Percentiles rank a stretch among this genome's conserved stretches.
These are phyloP conservation scores for Arge pagana DNA, from an alignment of 2,888 invertebrate genomes.

Conservation along the genomic window DNA sequence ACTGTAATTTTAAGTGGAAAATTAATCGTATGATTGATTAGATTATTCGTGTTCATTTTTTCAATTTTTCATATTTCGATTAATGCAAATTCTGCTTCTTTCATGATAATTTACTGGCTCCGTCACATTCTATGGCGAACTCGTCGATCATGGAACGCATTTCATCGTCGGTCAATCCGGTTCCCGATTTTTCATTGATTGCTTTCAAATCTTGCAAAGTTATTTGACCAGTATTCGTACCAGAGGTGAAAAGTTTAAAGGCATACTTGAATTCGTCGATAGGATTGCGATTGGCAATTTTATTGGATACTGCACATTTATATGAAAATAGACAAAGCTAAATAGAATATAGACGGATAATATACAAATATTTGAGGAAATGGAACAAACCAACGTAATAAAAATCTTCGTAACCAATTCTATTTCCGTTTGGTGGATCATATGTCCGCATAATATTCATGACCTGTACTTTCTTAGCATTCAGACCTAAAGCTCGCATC, in stretches of 20 bases:
- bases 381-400: constrained; percentile 39
- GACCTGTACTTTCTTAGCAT: constrained; percentile 39
- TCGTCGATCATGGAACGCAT: constrained; percentile 44
- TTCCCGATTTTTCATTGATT: constrained; percentile 32
- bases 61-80: too few relatives aligned
- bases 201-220: constrained; percentile 35
- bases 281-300: constrained; percentile 35
- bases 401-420: constrained; percentile 37
- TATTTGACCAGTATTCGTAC: constrained; percentile 33
- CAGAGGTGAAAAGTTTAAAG: constrained; percentile 36
- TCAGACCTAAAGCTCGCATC: constrained; percentile 39
- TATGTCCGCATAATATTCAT: constrained; percentile 36
- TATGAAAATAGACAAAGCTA: too few relatives aligned
- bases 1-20: constrained; percentile 29
- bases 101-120: constrained; percentile 34
- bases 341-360: background rate
- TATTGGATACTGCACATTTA: constrained; percentile 39
- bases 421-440: constrained; percentile 31
- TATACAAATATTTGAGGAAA: background rate
- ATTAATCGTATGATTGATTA: background rate
- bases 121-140: constrained; percentile 41
- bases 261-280: constrained; percentile 40
- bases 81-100: background rate
- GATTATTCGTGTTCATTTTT: too few relatives aligned
- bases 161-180: constrained; percentile 38